Base-by-base conservation (phyloP, 2,797 vertebrate genomes). In the Pseudopleuronectes americanus region DNA sequence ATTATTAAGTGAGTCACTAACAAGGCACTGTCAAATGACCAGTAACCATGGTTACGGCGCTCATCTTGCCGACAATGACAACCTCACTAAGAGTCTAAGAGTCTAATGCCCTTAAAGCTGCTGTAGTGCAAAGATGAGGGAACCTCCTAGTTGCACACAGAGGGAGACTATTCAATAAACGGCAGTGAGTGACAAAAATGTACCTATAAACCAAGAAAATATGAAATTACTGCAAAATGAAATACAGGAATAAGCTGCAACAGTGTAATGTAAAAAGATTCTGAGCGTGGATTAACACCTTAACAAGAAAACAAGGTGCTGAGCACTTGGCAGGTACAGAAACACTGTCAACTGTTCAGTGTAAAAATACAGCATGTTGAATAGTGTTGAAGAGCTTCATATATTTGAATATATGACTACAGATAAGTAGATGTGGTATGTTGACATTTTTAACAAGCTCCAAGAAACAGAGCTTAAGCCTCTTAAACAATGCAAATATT, bases 11-110 rank as follows among this genome's bases (percentile, higher is more conserved):
- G 83, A 90, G 70, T 89, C 85, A 86, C 84, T 90, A 89, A 87
- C 85, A 90, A 90, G 87, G 84, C 87, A 92, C 86, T 78, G 87
- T 89, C 85, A 81, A 74, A 62, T 76, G 65, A 87, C 70, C 64
- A 84, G 85, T 90, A 83, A 90, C 86, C 81, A 84, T 86, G 74
- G 85, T 84, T 73, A 84, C 80, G 73, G 70, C 4, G 3, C 71
- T 75, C 67, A 71, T 76, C 56, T 76, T 28, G 55, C 47, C 74
- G 68, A 74, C 83, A 81, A 79, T 62, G 56, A 61, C 33, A 52
- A 81, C 71, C 63, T 83, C 62, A 69, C 60, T 47, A 8, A 66
- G 72, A 53, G 57, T 75, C 52, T 64, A 68, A 74, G 68, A 74
- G 74, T 88, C 22, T 68, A 54, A 87, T 68, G 69, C 69, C 64